Percentiles rank a stretch among this genome's conserved stretches.
Conservation (phyloP, 2,888 invertebrate species). For the Leptopilina syphax region DNA sequence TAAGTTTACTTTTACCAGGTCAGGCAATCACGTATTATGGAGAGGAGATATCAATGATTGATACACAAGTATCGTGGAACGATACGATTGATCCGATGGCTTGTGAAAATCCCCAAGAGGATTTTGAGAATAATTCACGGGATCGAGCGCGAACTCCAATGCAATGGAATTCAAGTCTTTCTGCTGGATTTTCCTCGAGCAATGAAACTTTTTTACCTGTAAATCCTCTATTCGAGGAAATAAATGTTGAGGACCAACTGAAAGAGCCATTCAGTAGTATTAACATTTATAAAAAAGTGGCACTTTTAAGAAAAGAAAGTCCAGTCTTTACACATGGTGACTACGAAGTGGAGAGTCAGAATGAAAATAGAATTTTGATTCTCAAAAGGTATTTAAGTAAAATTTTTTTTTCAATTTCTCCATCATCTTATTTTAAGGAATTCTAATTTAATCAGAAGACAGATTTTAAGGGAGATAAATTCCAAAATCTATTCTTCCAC, state of each 20-base stretch:
- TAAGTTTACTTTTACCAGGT: slow-evolving; percentile 79
- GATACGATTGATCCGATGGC: slow-evolving; percentile 65
- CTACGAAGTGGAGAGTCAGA: slow-evolving; percentile 60
- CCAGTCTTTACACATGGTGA: slow-evolving; percentile 63
- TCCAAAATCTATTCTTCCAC: no score
- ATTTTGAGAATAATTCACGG: slow-evolving; percentile 58
- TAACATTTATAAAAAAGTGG: slow-evolving; percentile 60
- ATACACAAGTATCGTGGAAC: slow-evolving; percentile 55
- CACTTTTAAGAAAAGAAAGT: slow-evolving; percentile 59
- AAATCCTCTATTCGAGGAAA: slow-evolving; percentile 57
- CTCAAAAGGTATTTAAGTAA: slow-evolving; percentile 61
- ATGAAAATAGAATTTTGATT: slow-evolving; percentile 61
- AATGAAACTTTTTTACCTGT: slow-evolving; percentile 61
- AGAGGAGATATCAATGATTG: slow-evolving; percentile 68
- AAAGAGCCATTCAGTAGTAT: slow-evolving; percentile 57
- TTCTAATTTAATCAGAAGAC: no score
- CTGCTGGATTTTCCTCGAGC: slow-evolving; percentile 67
- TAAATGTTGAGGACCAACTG: slow-evolving; percentile 62
- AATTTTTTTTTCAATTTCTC: slow-evolving; percentile 31
- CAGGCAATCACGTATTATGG: slow-evolving; percentile 79
- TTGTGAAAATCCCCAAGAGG: slow-evolving; percentile 48
- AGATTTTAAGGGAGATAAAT: no score
- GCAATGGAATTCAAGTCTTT: slow-evolving; percentile 70
- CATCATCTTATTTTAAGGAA: no score
- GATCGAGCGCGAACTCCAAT: slow-evolving; percentile 72